Evolutionary conservation across 2,888 invertebrate genomes (phyloP), one percentile per base, ranked within the genome.

Genomic region (Lithophane semibrunnea): DNA sequence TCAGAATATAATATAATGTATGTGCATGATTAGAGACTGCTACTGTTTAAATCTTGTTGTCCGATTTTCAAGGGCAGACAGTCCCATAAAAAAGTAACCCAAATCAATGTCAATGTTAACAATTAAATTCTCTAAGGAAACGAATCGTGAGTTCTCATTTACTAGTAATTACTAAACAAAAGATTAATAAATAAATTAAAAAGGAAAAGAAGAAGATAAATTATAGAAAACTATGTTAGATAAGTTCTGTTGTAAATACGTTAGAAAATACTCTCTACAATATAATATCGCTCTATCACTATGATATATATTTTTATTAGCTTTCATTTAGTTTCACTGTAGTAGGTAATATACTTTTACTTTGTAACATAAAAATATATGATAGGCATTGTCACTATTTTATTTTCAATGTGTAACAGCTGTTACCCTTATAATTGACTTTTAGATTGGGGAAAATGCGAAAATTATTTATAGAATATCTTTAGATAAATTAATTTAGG

Each of bases 291-390:
- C 18, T 69, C 18, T 42, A 12, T 47, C 13, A 12, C 8, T 24
- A 60, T 24, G 29, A 29, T 60, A 52, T 52, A 3, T 69, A 47
- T 47, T 63, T 65, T 42, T 42, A 54, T 29, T 61, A 29, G 18
- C 69, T 80, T 79, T 74, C 58, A 54, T 61, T 54, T 61, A 60
- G 49, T 80, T 80, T 69, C 60, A 74, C 68, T 69, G 8, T 18
- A 21, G 37, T 29, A 29, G 3, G 52, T 52, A 58, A 44, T 21
- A 74, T 16, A 4, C 8, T 47, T 54, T 75, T 42, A 37, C 18
- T 44, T 1, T 37, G 12, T 21, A n/a, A 63, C 61, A n/a, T 44
- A 63, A 18, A 63, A 77, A 21, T 16, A 58, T 12, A 29, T 37
- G n/a, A n/a, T 10, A 63, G 13, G 9, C 1, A 29, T 29, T 54